Evolutionary conservation across 2,113 vertebrate genomes (phyloP), one percentile per base, ranked within the genome.

Genomic region (Perca schrenkii): DNA sequence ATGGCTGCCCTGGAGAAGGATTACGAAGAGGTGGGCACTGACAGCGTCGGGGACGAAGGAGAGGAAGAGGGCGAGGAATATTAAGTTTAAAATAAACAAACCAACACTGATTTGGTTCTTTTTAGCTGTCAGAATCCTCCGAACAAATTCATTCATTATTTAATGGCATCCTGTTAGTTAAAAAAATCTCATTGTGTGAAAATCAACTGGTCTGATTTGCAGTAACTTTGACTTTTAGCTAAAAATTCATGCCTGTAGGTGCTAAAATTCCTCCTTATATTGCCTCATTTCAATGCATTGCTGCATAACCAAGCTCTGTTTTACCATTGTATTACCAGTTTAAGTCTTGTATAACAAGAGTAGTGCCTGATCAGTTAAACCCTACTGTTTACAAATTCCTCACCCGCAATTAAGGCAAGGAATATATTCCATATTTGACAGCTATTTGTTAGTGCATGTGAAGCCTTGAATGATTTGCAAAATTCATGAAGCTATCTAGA

Each of bases 1-100:
- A 91, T 97, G 95, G 96, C 96, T 34, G 96, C 96, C 5, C 95
- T 97, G 84, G 96, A 97, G 87, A 97, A 96, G 75, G 96, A 97
- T 89, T 97, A 97, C 11, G 96, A 97, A 84, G 96, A 97, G 85
- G 95, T 97, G 74, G 96, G 95, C 65, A 92, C 94, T 72, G 95
- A 94, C 80, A 93, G 77, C 58, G 2, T 93, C 0, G 92, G 73
- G n/a, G 92, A 90, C 0, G 92, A 94, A 40, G 91, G 85, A 25
- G 91, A 93, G 19, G 93, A 93, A 54, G 92, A 94, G 60, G 92
- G 92, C 4, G 91, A 93, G 25, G 92, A 92, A 68, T 93, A 91
- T 46, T 93, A 90, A 52, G 14, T 56, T 17, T 40, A 2, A 57
- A 68, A 31, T 34, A 28, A 73, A 57, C 25, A 53, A 31, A 43